phyloP scores from a whole-genome alignment of 1,140 invertebrate species.

The Tetragonula clypearis region DNA sequence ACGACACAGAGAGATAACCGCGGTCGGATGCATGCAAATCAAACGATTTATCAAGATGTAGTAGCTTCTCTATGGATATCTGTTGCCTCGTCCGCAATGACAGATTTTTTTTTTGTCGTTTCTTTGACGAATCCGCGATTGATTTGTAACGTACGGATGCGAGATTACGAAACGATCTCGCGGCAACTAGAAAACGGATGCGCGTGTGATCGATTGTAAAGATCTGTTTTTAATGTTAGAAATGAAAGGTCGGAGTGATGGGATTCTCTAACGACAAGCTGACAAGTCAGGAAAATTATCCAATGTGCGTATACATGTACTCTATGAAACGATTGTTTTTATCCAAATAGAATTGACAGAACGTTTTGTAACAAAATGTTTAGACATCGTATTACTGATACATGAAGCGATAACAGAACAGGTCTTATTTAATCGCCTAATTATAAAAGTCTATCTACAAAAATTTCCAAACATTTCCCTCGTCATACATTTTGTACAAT shows the following conservation, averaged over 20 bases:
- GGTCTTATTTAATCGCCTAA: too few relatives aligned
- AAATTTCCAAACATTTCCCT: too few relatives aligned
- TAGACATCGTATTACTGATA: too few relatives aligned
- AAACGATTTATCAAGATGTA: conserved; percentile 40
- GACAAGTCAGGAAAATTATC: neutral
- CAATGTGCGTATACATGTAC: neutral
- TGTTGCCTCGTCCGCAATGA: too few relatives aligned
- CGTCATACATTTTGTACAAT: too few relatives aligned
- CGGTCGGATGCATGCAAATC: conserved; percentile 28
- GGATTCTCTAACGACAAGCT: too few relatives aligned
- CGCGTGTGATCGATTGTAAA: neutral
- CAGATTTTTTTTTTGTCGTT: neutral
- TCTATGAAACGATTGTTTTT: too few relatives aligned
- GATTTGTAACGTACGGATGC: neutral
- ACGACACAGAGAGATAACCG: neutral
- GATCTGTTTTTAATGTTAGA: neutral
- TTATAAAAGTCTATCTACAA: too few relatives aligned
- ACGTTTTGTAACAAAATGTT: too few relatives aligned
- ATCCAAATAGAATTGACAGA: neutral
- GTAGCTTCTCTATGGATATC: neutral
- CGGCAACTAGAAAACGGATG: neutral
- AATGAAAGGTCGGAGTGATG: neutral
- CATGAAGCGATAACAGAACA: too few relatives aligned
- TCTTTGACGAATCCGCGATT: neutral
- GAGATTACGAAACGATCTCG: neutral